phyloP scores from a whole-genome alignment of 2,113 vertebrate genomes.

The Piaya cayana region DNA sequence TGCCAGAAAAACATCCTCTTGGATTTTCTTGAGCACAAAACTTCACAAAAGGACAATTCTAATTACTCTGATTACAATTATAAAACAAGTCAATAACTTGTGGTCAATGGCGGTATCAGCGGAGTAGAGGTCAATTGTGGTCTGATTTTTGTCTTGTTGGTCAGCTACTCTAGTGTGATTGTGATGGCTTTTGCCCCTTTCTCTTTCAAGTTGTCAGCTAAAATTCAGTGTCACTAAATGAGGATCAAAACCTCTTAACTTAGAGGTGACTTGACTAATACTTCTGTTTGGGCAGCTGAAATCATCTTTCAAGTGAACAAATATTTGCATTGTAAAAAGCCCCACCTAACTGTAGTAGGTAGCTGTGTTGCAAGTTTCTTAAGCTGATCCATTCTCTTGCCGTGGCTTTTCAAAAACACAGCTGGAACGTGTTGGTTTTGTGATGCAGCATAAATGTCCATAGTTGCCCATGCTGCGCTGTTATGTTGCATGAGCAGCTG shows the following conservation, averaged over 20 bases:
- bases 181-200: neutral
- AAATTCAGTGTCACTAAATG: neutral
- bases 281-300: neutral
- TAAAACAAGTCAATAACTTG: neutral
- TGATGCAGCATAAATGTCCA: neutral
- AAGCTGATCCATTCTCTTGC: neutral
- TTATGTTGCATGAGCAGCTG: neutral
- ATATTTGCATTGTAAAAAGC: neutral
- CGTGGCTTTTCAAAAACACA: neutral
- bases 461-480: neutral
- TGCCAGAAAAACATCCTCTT: neutral
- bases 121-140: neutral
- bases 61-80: neutral
- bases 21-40: conserved; percentile 4
- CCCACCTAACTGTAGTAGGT: neutral
- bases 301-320: neutral
- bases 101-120: neutral
- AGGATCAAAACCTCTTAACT: neutral
- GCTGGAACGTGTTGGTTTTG: neutral
- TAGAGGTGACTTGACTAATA: neutral
- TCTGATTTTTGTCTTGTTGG: neutral
- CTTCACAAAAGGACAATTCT: neutral
- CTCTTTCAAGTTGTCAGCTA: neutral
- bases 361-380: neutral
- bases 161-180: neutral